Evolutionary conservation across 2,113 vertebrate species (phyloP).

Genomic region (Trichomycterus rosablanca): DNA sequence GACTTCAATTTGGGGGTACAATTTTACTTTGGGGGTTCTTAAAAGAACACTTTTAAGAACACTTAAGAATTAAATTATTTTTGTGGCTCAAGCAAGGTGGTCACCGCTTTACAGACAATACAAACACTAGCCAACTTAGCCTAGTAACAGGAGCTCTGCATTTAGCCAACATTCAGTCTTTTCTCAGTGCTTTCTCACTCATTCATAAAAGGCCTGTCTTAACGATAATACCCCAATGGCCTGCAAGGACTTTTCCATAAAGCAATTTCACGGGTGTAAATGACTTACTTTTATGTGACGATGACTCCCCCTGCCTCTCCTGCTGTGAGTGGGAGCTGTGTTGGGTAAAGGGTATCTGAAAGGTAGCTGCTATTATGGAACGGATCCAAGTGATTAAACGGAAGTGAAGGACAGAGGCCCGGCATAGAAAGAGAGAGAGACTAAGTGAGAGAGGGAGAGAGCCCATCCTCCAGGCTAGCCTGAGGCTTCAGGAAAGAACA

Average conservation of each 20-base stretch:
- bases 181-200: conserved; percentile 43
- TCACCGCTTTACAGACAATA: conserved; percentile 1
- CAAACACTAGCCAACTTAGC: conserved; percentile 20
- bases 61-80: too few relatives aligned
- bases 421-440: conserved; percentile 62
- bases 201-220: conserved; percentile 56
- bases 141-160: conserved; percentile 13
- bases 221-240: conserved; percentile 55
- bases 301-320: conserved; percentile 46
- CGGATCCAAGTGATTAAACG: conserved; percentile 66
- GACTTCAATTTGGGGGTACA: too few relatives aligned
- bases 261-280: conserved; percentile 61
- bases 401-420: conserved; percentile 55
- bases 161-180: conserved; percentile 31
- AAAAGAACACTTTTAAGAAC: too few relatives aligned
- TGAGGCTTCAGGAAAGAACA: conserved; percentile 80
- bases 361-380: conserved; percentile 59
- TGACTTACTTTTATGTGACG: conserved; percentile 56
- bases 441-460: conserved; percentile 52
- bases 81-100: conserved; percentile 4
- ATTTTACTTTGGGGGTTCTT: too few relatives aligned
- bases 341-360: conserved; percentile 62
- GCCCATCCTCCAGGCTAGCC: conserved; percentile 82
- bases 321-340: conserved; percentile 41
- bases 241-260: conserved; percentile 56